These are phyloP conservation scores for Mormyrus proboscirostris DNA, from an alignment of 2,797 vertebrate genomes.

Conservation along the genomic window DNA sequence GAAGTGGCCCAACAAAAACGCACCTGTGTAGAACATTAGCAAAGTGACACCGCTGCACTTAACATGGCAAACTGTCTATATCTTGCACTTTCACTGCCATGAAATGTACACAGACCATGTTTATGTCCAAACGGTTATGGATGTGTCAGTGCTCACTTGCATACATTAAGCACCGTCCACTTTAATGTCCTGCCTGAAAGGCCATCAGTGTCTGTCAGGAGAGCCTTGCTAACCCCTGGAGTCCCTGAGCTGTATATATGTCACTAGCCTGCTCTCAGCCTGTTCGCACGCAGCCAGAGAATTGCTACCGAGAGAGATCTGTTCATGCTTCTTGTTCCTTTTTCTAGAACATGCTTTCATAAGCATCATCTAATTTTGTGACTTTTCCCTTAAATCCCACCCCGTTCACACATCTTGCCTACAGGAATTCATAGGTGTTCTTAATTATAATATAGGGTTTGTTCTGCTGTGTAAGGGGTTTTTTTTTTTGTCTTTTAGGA, in stretches of 20 bases:
- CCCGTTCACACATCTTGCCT: neutral
- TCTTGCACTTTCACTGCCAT: neutral
- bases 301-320: neutral
- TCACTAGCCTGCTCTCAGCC: neutral
- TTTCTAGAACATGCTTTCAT: neutral
- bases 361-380: neutral
- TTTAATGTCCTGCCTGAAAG: neutral
- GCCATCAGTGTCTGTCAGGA: neutral
- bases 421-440: conserved; percentile 27
- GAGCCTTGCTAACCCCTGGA: neutral
- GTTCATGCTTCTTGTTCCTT: neutral
- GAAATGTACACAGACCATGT: neutral
- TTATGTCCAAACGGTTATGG: neutral
- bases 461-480: neutral
- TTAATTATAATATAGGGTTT: neutral
- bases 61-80: neutral
- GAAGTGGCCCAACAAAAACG: neutral
- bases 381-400: neutral
- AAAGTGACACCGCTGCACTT: neutral
- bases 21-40: neutral
- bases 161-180: neutral
- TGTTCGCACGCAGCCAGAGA: neutral
- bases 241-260: neutral
- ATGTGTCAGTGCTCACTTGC: neutral
- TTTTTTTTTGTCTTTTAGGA: neutral